Percentiles rank a stretch among this genome's conserved stretches.
Conservation (phyloP, 2,113 vertebrate species). For the Strix aluco region DNA sequence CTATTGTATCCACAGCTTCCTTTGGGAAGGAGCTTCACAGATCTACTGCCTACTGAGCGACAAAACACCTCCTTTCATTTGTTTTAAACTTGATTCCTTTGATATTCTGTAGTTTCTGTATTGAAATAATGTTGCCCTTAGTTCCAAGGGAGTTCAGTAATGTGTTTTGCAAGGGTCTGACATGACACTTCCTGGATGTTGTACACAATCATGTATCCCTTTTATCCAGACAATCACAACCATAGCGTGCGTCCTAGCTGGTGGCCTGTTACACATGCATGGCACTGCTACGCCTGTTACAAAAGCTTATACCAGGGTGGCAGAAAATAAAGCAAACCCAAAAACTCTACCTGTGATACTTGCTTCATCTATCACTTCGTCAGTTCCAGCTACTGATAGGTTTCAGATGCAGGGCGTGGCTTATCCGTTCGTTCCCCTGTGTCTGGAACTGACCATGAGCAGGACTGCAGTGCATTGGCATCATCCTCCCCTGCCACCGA, state of each 20-base stretch:
- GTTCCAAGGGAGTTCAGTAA: not conserved
- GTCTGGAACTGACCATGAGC: rapidly evolving
- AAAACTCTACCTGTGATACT: not conserved
- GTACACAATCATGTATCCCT: not conserved
- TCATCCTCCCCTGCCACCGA: not conserved
- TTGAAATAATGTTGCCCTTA: not conserved
- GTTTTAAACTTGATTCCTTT: not conserved
- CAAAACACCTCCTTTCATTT: not conserved
- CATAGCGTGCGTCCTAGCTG: not conserved
- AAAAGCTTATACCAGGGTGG: not conserved
- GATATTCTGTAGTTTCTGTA: not conserved
- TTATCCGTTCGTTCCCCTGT: not conserved
- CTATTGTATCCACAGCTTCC: not conserved
- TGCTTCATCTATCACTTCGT: not conserved
- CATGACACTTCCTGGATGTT: not conserved
- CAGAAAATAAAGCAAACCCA: not conserved
- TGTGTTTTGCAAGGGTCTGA: not conserved
- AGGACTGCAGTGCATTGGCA: not conserved
- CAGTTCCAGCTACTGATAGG: not conserved
- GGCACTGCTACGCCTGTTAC: rapidly evolving
- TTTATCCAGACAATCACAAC: not conserved
- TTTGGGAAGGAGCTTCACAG: not conserved
- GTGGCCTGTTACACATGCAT: not conserved
- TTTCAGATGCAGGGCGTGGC: not conserved
- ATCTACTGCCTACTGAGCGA: not conserved